Percentiles rank a stretch among this genome's conserved stretches.
Evolutionary conservation across 2,113 vertebrate species (phyloP).

Genomic region (Microcebus tavaratra): DNA sequence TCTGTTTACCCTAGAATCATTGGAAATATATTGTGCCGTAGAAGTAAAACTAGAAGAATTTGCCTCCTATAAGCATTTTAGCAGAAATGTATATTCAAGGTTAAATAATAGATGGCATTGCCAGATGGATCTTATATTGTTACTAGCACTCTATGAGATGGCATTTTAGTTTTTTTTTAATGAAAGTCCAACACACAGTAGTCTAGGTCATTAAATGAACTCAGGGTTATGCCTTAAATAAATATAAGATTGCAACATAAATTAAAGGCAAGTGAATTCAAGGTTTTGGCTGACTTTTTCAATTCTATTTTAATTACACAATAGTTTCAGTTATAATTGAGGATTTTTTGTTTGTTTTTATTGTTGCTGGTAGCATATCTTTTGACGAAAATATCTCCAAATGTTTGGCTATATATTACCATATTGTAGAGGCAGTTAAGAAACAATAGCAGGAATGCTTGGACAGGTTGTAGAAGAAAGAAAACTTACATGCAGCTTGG

Average conservation of each 20-base stretch:
- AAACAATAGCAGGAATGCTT: background rate
- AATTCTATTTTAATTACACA: background rate
- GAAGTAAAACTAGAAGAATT: conserved; percentile 14
- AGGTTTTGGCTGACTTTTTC: conserved; percentile 59
- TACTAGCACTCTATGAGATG: conserved; percentile 16
- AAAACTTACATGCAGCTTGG: background rate
- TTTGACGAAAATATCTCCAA: background rate
- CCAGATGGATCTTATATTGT: conserved; percentile 55
- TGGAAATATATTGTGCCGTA: conserved; percentile 59
- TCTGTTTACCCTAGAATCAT: conserved; percentile 54
- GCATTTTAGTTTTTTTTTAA: conserved; percentile 54
- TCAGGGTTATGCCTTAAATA: conserved; percentile 35
- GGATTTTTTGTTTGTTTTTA: background rate
- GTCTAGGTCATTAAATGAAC: conserved; percentile 34
- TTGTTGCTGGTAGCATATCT: background rate
- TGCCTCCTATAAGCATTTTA: conserved; percentile 25
- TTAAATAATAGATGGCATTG: conserved; percentile 75
- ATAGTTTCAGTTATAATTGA: background rate
- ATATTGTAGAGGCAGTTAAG: background rate
- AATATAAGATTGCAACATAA: conserved; percentile 70
- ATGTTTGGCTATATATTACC: background rate
- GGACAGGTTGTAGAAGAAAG: background rate
- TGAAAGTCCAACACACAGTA: background rate
- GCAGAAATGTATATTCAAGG: conserved; percentile 59
- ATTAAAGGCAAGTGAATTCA: conserved; percentile 74